Evolutionary conservation across 2,113 vertebrate genomes (phyloP).

Genomic region (Mesitornis unicolor): DNA sequence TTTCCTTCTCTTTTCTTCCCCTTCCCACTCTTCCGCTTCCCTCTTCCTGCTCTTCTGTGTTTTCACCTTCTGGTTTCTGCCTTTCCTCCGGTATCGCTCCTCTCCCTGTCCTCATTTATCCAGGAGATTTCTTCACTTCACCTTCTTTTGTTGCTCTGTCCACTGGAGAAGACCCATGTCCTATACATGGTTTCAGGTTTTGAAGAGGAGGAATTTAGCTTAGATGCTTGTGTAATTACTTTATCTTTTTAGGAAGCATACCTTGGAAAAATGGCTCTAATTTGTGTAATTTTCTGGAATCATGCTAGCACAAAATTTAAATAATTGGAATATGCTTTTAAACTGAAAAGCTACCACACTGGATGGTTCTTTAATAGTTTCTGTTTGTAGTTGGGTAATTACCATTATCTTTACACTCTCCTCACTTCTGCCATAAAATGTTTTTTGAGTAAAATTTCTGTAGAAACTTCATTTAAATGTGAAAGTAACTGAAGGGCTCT

Average conservation of each 20-base stretch:
- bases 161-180: not conserved
- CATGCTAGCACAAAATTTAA: slow-evolving; percentile 41
- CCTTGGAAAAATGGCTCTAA: slow-evolving; percentile 52
- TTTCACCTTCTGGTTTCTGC: not conserved
- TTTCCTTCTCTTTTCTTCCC: not conserved
- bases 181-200: slow-evolving; percentile 13
- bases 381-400: slow-evolving; percentile 42
- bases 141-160: not conserved
- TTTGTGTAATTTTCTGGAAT: slow-evolving; percentile 57
- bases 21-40: not conserved
- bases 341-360: slow-evolving; percentile 50
- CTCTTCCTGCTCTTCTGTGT: not conserved
- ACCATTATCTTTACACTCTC: not conserved
- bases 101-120: not conserved
- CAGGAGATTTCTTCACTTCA: not conserved
- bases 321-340: slow-evolving; percentile 49
- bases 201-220: slow-evolving; percentile 40
- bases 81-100: not conserved
- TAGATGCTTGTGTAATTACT: slow-evolving; percentile 45
- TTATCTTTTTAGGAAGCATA: slow-evolving; percentile 28
- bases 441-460: not conserved
- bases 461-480: not conserved
- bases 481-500: slow-evolving; percentile 23
- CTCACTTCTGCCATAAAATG: not conserved
- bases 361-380: slow-evolving; percentile 45